Percentiles rank a stretch among this genome's conserved stretches.
phyloP scores from a whole-genome alignment of 2,113 vertebrate species.

The Syngnathus typhle region DNA sequence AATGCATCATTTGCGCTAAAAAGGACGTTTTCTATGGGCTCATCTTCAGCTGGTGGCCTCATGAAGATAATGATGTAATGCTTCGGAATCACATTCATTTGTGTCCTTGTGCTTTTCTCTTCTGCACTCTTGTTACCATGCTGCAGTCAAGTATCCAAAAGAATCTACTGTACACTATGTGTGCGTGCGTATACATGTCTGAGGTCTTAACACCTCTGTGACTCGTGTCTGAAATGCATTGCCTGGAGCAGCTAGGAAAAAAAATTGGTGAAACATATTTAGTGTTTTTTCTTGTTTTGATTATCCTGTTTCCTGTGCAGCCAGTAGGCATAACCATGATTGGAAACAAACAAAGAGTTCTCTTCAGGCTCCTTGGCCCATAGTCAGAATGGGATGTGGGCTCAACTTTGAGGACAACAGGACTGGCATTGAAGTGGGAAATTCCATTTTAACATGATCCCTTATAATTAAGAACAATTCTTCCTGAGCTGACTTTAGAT shows the following conservation, averaged over 20 bases:
- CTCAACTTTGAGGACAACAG: slow-evolving; percentile 41
- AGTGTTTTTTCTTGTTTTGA: slow-evolving; percentile 40
- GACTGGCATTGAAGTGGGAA: slow-evolving; percentile 29
- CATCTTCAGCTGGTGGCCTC: not conserved
- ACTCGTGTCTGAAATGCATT: slow-evolving; percentile 17
- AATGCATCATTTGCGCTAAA: not conserved
- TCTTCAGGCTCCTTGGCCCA: slow-evolving; percentile 57
- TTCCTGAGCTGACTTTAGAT: not conserved
- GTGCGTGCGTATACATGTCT: slow-evolving; percentile 34
- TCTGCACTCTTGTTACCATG: slow-evolving; percentile 15
- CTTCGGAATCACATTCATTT: slow-evolving; percentile 30
- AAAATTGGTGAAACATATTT: slow-evolving; percentile 41
- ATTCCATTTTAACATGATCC: not conserved
- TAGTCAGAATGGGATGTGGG: slow-evolving; percentile 55
- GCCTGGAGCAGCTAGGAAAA: slow-evolving; percentile 37
- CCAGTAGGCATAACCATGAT: slow-evolving; percentile 43
- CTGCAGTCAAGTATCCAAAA: slow-evolving; percentile 11
- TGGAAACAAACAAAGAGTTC: slow-evolving; percentile 55
- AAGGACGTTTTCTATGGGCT: not conserved
- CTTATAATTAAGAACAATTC: not conserved
- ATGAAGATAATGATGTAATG: slow-evolving; percentile 24
- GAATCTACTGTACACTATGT: not conserved
- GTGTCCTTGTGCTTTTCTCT: slow-evolving; percentile 6
- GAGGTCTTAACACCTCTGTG: slow-evolving; percentile 28
- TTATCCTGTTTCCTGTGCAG: slow-evolving; percentile 41